Base-by-base conservation (phyloP, 2,113 vertebrate genomes). In the Arenaria interpres region DNA sequence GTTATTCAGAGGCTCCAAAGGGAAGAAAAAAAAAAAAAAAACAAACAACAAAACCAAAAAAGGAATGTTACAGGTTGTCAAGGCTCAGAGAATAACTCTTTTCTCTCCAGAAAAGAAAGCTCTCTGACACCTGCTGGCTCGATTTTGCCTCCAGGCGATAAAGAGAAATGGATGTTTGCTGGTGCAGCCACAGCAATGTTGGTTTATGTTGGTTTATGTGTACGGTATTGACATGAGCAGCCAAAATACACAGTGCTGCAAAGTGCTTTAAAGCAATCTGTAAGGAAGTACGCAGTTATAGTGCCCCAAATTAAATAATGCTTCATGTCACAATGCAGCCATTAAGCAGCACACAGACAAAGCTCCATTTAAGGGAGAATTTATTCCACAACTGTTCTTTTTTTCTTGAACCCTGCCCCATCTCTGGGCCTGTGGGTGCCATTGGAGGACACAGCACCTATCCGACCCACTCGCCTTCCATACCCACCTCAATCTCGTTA, bases 381-480 rank as follows among this genome's bases (percentile, higher is more conserved):
- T 75, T n/a, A 30, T 43, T 32, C 62, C 22, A 1, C 33, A 23
- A 16, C 5, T 37, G 15, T 27, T 57, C n/a, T 27, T 51, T 53
- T 54, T 43, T 54, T 25, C 19, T 30, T 1, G 5, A 68, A 43
- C 43, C 46, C 32, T 68, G 16, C 21, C 14, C 30, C 2, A 2
- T 25, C 28, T 14, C 22, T 10, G 32, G 30, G 30, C 14, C 12
- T 6, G 14, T 2, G 5, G 35, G 56, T 64, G 76, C 12, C 0
- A 1, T 12, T n/a, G 41, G 30, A 23, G 59, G 43, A 39, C 6
- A 0, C 50, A 41, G 28, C n/a, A 7, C 39, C 39, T 4, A 0
- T 20, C 25, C 0, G 2, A 16, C 28, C 8, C 2, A 2, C 35
- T 24, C 4, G 21, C 8, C 21, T 27, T 39, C 41, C 6, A 12